A percentile compares a stretch with the other conserved stretches of the same genome.
Evolutionary conservation across 1,140 invertebrate genomes (phyloP).

Genomic region (Megalopta genalis): DNA sequence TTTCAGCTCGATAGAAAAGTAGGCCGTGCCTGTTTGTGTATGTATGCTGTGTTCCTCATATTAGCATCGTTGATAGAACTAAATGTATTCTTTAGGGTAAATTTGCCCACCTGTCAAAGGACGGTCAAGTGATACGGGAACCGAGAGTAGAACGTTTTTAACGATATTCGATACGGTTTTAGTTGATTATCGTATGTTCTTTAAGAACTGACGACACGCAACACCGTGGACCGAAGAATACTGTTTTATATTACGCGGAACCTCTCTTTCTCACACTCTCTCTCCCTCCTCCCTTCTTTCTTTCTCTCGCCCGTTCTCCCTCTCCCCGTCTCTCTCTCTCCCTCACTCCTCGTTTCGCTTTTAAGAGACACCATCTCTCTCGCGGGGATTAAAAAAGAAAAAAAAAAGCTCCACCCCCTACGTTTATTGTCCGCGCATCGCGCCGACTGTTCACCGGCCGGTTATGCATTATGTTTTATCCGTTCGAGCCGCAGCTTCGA

Average conservation of each 20-base stretch:
- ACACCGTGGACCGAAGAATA: slow-evolving; percentile 54
- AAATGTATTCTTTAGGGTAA: slow-evolving; percentile 92
- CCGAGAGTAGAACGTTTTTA: slow-evolving; percentile 45
- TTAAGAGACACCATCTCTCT: background rate
- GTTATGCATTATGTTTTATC: slow-evolving; percentile 49
- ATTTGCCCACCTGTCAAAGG: slow-evolving; percentile 87
- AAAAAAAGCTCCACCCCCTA: background rate
- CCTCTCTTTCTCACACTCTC: slow-evolving; percentile 3
- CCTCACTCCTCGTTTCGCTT: background rate
- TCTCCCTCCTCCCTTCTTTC: too few relatives aligned
- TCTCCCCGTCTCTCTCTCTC: background rate
- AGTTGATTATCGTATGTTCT: slow-evolving; percentile 29
- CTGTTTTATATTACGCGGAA: slow-evolving; percentile 58
- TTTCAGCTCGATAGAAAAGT: slow-evolving; percentile 89
- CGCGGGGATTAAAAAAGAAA: too few relatives aligned
- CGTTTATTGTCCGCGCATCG: background rate
- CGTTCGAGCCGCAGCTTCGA: slow-evolving; percentile 2
- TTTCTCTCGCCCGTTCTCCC: too few relatives aligned
- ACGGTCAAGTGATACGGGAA: slow-evolving; percentile 72
- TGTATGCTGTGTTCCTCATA: slow-evolving; percentile 89
- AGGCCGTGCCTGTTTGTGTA: slow-evolving; percentile 87
- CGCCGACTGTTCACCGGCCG: background rate
- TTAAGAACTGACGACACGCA: slow-evolving; percentile 42
- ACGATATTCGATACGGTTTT: slow-evolving; percentile 52
- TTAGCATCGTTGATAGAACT: slow-evolving; percentile 91